Evolutionary conservation across 2,888 invertebrate species (phyloP).

Genomic region (Lepetodrilus schrolli): DNA sequence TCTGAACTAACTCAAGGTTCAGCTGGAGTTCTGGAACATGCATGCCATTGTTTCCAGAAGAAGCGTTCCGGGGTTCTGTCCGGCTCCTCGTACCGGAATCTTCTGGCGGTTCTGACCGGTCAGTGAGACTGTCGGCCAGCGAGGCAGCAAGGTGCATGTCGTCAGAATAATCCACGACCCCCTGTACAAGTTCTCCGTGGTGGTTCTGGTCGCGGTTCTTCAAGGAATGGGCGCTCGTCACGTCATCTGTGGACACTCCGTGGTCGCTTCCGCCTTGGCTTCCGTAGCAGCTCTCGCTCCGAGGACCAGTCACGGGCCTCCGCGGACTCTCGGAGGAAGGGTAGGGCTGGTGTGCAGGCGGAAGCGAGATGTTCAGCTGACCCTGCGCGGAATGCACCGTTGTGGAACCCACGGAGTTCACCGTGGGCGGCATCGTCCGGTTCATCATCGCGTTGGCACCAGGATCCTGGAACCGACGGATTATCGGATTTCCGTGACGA

Average conservation of each 20-base stretch:
- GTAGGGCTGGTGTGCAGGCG: background rate
- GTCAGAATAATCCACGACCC: background rate
- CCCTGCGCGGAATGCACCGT: background rate
- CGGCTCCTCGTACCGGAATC: background rate
- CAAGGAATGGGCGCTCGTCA: background rate
- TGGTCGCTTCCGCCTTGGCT: slow-evolving; percentile 37
- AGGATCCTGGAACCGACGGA: slow-evolving; percentile 37
- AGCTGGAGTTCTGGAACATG: background rate
- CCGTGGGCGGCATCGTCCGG: background rate
- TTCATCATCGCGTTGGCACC: slow-evolving; percentile 27
- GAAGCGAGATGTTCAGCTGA: background rate
- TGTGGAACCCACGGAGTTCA: background rate
- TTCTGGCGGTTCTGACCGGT: slow-evolving; percentile 2
- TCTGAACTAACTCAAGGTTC: background rate
- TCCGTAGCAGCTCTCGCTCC: background rate
- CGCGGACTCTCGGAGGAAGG: slow-evolving; percentile 6
- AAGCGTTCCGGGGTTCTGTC: background rate
- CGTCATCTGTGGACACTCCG: slow-evolving; percentile 53
- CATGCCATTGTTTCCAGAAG: slow-evolving; percentile 1
- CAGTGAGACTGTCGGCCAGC: slow-evolving; percentile 46
- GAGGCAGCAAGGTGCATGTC: slow-evolving; percentile 48
- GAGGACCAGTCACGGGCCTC: background rate
- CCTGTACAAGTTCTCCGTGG: background rate
- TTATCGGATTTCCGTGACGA: slow-evolving; percentile 24
- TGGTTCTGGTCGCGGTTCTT: background rate